A percentile compares a stretch with the other conserved stretches of the same genome.
These are phyloP conservation scores for Sebastes iracundus DNA, from an alignment of 2,797 vertebrate species.

Conservation along the genomic window DNA sequence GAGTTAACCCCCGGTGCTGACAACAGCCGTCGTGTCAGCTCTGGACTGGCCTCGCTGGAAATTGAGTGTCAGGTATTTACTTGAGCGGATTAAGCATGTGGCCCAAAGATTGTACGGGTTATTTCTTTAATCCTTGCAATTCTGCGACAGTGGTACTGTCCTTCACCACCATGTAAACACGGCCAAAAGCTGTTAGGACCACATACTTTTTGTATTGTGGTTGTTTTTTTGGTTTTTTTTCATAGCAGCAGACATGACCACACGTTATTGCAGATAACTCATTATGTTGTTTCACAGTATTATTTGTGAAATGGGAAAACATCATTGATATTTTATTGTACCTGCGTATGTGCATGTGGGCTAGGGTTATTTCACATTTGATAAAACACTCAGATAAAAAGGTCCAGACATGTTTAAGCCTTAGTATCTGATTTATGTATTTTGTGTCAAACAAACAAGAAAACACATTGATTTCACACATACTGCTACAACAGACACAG, in stretches of 20 bases:
- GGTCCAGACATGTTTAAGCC: not conserved
- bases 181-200: conserved; percentile 3
- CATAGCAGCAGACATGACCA: not conserved
- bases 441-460: not conserved
- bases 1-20: conserved; percentile 65
- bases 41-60: conserved; percentile 53
- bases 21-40: conserved; percentile 52
- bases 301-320: not conserved
- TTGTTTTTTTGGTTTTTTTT: not conserved
- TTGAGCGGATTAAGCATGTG: conserved; percentile 72
- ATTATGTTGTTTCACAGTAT: not conserved
- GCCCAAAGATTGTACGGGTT: conserved; percentile 45
- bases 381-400: not conserved
- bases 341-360: not conserved
- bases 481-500: not conserved
- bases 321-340: not conserved
- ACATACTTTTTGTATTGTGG: not conserved
- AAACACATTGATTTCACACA: not conserved
- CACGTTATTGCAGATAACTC: not conserved
- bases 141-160: conserved; percentile 34
- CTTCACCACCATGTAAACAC: conserved; percentile 47
- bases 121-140: conserved; percentile 68
- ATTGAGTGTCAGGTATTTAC: conserved; percentile 75
- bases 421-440: not conserved
- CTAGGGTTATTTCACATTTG: not conserved